Base-by-base conservation (phyloP, 2,888 invertebrate species). In the Drosophila mimetica region DNA sequence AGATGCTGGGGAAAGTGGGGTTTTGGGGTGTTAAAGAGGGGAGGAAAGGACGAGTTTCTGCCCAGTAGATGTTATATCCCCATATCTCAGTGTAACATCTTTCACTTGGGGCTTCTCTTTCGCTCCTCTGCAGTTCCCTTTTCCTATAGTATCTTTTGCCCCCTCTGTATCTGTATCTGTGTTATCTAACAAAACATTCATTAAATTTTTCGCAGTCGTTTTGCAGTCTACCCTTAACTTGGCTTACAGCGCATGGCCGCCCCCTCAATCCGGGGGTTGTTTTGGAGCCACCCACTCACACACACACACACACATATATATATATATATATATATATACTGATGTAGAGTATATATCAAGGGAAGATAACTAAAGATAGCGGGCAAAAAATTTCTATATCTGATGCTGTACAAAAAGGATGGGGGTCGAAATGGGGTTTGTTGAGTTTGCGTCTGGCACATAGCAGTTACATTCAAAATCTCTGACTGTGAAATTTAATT, bases 141-240 rank as follows among this genome's bases (percentile, higher is more conserved):
- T 5, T 60, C 16, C 20, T 52, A 32, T 59, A 41, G 36, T 64
- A 66, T 67, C 53, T 67, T 73, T 75, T 77, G 74, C 76, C 79
- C 67, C 83, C 20, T 28, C 7, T 13, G 64, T 39, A 74, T 79
- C 46, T 55, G 25, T 52, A 39, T 51, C 57, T 74, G 59, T 36
- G 70, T 69, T 70, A 86, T 83, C 85, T 86, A 76, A 86, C 88
- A 86, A 83, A 87, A 88, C 85, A 87, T 85, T 85, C 88, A 85
- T 85, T 85, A 87, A 85, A 85, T 85, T 85, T 82, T 74, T 77
- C 76, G 16, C 46, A 46, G 46, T 46, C 46, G 46, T 30, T 46
- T 46, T 46, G 28, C 46, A 46, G 46, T 30, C 64, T 63, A 79
- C 86, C 80, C 81, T 73, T 67, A 64, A 66, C 54, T 48, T 54